Evolutionary conservation across 2,888 invertebrate species (phyloP), one percentile per base, ranked within the genome.

Genomic region (Tanypteryx hageni): DNA sequence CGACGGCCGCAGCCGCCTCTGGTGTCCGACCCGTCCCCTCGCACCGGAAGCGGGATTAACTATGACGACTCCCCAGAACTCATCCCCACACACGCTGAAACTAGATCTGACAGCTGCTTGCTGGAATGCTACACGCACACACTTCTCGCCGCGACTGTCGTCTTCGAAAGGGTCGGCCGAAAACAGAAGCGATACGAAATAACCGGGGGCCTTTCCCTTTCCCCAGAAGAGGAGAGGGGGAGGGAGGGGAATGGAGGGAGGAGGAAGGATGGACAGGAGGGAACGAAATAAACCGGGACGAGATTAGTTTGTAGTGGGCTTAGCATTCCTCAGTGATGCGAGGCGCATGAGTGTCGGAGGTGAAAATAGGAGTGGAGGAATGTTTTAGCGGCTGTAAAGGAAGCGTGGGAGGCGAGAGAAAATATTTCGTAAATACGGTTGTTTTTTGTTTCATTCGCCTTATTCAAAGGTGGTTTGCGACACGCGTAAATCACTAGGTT

Each of bases 41-140:
- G 44, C 31, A 31, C 86, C 86, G 86, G 86, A 86, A 86, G 86
- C 61, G 86, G 61, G 86, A 86, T 86, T 86, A 86, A 64, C 86
- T 89, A 64, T 44, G 64, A 89, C 68, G 61, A 16, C 68, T n/a
- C 64, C 89, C 44, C 61, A 27, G 22, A 9, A 31, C 5, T 57
- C 56, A 44, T 18, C 31, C 57, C 31, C 16, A 13, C 57, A n/a
- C 31, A 56, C 85, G 22, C 57, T 57, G 59, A 58, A 86, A 86
- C 57, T 57, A 59, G 89, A 89, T 89, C 44, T 89, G 89, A 89
- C 64, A 64, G 64, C 59, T 64, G 64, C 44, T 83, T 22, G 64
- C 89, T 89, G 89, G 64, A 68, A 64, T 89, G 44, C 86, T 83
- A 44, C 44, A 44, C 44, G 44, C 44, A 44, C 57, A 57, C 83